These are phyloP conservation scores for Nomada fucata DNA, from an alignment of 2,888 invertebrate species.

Conservation along the genomic window DNA sequence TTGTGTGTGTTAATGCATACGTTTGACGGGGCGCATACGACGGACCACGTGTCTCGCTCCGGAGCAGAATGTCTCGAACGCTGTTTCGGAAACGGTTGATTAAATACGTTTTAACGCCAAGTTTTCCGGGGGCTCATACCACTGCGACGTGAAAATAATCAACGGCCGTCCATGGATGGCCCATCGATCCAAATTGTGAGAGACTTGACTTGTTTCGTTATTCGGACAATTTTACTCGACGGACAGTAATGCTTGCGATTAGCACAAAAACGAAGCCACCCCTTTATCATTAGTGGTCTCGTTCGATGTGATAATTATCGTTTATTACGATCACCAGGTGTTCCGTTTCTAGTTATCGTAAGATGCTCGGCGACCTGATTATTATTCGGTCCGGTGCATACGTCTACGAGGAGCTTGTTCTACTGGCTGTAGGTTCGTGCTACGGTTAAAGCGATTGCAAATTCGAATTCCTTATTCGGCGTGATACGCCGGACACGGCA, in stretches of 20 bases:
- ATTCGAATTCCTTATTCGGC: slow-evolving; percentile 31
- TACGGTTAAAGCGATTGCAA: slow-evolving; percentile 41
- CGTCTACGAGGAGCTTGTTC: slow-evolving; percentile 11
- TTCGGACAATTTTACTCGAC: too few relatives aligned
- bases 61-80: slow-evolving; percentile 10
- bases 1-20: slow-evolving; percentile 4
- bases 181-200: too few relatives aligned
- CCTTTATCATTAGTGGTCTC: too few relatives aligned
- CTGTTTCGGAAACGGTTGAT: slow-evolving; percentile 27
- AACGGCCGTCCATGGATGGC: too few relatives aligned
- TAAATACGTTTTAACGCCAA: slow-evolving; percentile 6
- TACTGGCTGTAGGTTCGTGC: slow-evolving; percentile 6
- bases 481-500: slow-evolving; percentile 28
- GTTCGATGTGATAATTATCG: not conserved
- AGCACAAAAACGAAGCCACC: too few relatives aligned
- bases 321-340: not conserved
- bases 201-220: too few relatives aligned
- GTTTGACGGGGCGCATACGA: slow-evolving; percentile 12
- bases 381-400: not conserved
- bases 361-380: not conserved
- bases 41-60: slow-evolving; percentile 6
- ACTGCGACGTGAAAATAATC: too few relatives aligned
- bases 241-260: too few relatives aligned
- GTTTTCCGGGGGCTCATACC: too few relatives aligned
- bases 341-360: not conserved